Percentiles rank a stretch among this genome's conserved stretches.
Evolutionary conservation across 1,140 invertebrate species (phyloP).

Genomic region (Tetramorium alpestre): DNA sequence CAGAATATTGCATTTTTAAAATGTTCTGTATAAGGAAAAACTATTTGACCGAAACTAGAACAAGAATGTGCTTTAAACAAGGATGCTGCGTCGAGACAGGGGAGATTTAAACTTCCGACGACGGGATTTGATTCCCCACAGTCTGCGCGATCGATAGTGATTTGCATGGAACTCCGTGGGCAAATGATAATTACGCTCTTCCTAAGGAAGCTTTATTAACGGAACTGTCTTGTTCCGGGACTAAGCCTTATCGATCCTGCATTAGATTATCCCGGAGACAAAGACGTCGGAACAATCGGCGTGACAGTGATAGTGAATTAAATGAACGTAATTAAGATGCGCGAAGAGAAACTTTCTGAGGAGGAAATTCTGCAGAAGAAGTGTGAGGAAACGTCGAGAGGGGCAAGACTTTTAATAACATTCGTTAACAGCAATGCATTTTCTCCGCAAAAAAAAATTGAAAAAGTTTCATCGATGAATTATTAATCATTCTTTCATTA

Average conservation of each 20-base stretch:
- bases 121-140: background rate
- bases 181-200: conserved; percentile 60
- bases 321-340: background rate
- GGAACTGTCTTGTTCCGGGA: conserved; percentile 5
- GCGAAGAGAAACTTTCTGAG: background rate
- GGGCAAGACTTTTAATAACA: background rate
- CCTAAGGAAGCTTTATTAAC: conserved; percentile 14
- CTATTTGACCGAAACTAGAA: background rate
- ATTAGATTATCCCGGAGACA: conserved; percentile 26
- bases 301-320: background rate
- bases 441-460: background rate
- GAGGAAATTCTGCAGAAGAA: background rate
- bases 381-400: background rate
- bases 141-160: conserved; percentile 59
- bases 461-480: background rate
- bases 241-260: conserved; percentile 11
- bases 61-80: background rate
- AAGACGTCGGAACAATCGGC: background rate
- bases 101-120: conserved; percentile 30
- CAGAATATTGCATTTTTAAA: too few relatives aligned
- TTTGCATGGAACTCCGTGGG: conserved; percentile 62
- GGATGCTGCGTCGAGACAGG: conserved; percentile 8
- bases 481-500: background rate
- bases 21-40: background rate
- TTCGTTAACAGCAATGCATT: background rate